phyloP scores from a whole-genome alignment of 2,797 vertebrate genomes.

The Pipistrellus kuhlii region DNA sequence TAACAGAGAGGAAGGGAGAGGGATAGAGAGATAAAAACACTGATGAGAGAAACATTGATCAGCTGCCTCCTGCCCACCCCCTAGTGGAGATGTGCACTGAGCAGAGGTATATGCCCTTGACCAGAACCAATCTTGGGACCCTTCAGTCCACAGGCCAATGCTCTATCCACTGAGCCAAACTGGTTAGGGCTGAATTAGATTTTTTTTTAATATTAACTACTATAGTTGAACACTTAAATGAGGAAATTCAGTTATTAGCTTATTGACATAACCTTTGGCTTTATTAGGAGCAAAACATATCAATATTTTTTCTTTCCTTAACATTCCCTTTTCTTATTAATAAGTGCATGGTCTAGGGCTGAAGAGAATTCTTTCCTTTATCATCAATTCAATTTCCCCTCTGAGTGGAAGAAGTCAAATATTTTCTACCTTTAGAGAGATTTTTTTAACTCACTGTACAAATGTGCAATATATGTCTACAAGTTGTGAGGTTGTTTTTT shows the following conservation, averaged over 20 bases:
- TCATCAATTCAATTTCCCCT: neutral
- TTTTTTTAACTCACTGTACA: neutral
- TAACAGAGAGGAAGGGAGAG: too few relatives aligned
- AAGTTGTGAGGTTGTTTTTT: neutral
- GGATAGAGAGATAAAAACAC: too few relatives aligned
- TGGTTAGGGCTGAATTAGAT: neutral
- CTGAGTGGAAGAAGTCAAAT: neutral
- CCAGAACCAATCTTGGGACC: too few relatives aligned
- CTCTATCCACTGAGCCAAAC: too few relatives aligned
- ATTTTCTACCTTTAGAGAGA: neutral
- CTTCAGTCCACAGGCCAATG: too few relatives aligned
- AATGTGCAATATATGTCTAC: neutral
- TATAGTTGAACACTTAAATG: neutral
- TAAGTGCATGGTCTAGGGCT: neutral
- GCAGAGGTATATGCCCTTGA: too few relatives aligned
- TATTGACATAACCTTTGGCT: neutral
- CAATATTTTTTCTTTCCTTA: neutral
- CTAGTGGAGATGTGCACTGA: too few relatives aligned
- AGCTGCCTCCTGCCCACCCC: too few relatives aligned
- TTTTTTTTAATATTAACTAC: neutral
- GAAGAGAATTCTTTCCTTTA: neutral
- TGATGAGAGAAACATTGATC: too few relatives aligned
- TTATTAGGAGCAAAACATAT: neutral
- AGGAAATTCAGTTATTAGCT: neutral
- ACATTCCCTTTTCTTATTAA: neutral